Conservation (phyloP, 2,113 vertebrate genomes). For the Pituophis catenifer region DNA sequence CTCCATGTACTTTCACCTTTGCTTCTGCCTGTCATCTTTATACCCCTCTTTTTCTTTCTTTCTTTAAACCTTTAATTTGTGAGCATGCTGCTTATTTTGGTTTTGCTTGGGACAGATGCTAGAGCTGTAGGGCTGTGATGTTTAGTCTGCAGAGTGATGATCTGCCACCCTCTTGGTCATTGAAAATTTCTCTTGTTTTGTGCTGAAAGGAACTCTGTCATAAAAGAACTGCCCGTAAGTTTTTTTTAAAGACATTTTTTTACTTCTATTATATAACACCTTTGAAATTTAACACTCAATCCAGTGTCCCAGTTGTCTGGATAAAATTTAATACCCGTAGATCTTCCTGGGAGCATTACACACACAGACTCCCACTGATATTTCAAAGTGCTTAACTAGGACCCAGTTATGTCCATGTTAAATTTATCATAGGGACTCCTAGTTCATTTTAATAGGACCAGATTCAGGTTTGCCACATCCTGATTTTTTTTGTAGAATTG, state of each 20-base stretch:
- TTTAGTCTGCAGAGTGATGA: slow-evolving; percentile 36
- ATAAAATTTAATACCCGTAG: neutral
- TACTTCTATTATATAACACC: neutral
- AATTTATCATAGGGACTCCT: neutral
- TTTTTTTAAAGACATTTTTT: neutral
- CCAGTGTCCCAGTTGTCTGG: neutral
- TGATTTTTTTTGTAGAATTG: neutral
- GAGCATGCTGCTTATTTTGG: slow-evolving; percentile 54
- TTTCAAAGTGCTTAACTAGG: neutral
- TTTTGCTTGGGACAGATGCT: slow-evolving; percentile 56
- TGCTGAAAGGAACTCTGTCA: neutral
- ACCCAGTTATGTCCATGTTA: neutral
- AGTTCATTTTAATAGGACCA: neutral
- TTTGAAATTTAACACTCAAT: neutral
- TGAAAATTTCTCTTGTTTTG: slow-evolving; percentile 21
- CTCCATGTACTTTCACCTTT: slow-evolving; percentile 50
- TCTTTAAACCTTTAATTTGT: slow-evolving; percentile 41
- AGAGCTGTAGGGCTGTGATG: slow-evolving; percentile 47
- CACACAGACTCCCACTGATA: neutral
- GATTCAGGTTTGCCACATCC: neutral
- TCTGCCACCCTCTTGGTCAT: neutral
- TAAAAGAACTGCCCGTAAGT: neutral
- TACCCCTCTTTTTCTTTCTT: slow-evolving; percentile 20
- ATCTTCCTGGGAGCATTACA: neutral
- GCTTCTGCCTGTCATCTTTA: slow-evolving; percentile 65